A percentile compares a stretch with the other conserved stretches of the same genome.
Evolutionary conservation across 2,888 invertebrate genomes (phyloP).

Genomic region (Pseudoips prasinana): DNA sequence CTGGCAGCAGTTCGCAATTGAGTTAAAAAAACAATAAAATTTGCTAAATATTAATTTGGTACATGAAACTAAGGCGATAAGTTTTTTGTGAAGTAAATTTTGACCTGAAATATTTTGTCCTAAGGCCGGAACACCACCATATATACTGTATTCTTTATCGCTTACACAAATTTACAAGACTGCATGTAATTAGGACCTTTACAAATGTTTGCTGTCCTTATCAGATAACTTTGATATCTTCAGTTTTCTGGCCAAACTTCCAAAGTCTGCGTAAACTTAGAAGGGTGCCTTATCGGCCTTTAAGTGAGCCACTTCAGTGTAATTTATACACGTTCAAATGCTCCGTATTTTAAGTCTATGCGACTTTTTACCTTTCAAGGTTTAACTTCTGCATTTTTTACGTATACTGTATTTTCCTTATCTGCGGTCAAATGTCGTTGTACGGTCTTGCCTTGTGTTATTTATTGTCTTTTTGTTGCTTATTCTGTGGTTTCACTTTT

Average conservation of each 20-base stretch:
- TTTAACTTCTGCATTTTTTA: conserved; percentile 40
- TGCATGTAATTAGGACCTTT: conserved; percentile 66
- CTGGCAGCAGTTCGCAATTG: no score
- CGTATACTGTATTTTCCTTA: conserved; percentile 36
- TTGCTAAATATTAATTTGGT: no score
- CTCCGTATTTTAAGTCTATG: conserved; percentile 34
- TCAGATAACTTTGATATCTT: conserved; percentile 72
- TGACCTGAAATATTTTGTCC: no score
- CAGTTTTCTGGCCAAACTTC: conserved; percentile 42
- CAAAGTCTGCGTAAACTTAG: conserved; percentile 56
- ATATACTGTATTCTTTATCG: no score
- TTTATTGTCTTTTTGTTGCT: conserved; percentile 39
- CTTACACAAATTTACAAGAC: conserved; percentile 37
- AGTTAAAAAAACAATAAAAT: no score
- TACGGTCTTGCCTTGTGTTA: conserved; percentile 34
- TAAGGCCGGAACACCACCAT: no score
- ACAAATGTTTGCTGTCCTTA: conserved; percentile 62
- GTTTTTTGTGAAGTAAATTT: no score
- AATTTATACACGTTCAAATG: conserved; percentile 57
- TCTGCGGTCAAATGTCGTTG: conserved; percentile 38
- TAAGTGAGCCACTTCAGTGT: conserved; percentile 66
- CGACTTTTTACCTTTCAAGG: conserved; percentile 32
- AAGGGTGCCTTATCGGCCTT: conserved; percentile 62
- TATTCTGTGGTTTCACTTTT: conserved; percentile 28
- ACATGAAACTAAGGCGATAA: no score